Evolutionary conservation across 2,888 invertebrate genomes (phyloP), one percentile per base, ranked within the genome.

Genomic region (Drosophila stalkeri): DNA sequence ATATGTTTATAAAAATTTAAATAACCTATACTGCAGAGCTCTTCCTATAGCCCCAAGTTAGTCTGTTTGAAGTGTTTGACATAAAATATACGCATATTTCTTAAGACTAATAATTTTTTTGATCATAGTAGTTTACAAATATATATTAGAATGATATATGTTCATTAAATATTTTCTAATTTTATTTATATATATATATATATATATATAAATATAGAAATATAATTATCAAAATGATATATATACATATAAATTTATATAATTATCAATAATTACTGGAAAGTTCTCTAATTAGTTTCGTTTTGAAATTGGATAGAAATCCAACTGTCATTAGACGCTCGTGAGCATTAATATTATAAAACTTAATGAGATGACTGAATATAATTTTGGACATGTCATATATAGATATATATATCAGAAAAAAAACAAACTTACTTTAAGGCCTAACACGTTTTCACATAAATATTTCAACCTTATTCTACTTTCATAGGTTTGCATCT

Each of bases 301-400:
- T 33, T 18, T 2, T 31, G 7, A 18, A 33, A 33, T 49, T 18
- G 3, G 18, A 51, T 33, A 14, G 33, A 33, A 14, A 35, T 12
- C 8, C 14, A 35, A 35, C 51, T 51, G 18, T 51, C 51, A 51
- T 51, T 51, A 35, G 51, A 8, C 14, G 33, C 14, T 35, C 18
- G 51, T 35, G 51, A 14, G 47, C 47, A 47, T 27, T 27, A 27
- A 27, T 27, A 47, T 47, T 47, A 47, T n/a, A 16, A 18, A 27
- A 49, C 14, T 6, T 7, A 14, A 18, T 33, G 7, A 33, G 8
- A 18, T 33, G 18, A 51, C 33, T 49, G 23, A 9, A 18, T 51
- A 51, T 51, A 12, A 49, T 49, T 49, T 11, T 6, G 11, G 9
- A n/a, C 31, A 49, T 49, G n/a, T 31, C n/a, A n/a, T n/a, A 31